Evolutionary conservation across 2,888 invertebrate species (phyloP), one percentile per base, ranked within the genome.

Genomic region (Netelia fuscicornis): DNA sequence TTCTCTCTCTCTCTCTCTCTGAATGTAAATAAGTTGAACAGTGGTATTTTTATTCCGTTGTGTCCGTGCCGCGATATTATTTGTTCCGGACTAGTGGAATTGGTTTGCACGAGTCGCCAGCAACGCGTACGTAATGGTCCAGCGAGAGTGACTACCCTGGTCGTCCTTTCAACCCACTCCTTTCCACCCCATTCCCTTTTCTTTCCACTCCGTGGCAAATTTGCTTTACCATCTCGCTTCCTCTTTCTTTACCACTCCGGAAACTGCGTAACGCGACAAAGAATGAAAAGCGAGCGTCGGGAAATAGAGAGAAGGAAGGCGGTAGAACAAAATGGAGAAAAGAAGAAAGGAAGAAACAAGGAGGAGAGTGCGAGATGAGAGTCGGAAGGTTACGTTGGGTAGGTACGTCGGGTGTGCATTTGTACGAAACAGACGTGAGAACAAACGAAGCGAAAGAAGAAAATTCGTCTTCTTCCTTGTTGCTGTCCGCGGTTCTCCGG

Each of bases 401-500:
- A 58, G 17, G 9, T 44, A 44, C 44, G 72, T 72, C 42, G 75
- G 48, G 23, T 83, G 68, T 78, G 74, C 68, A 72, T 72, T 78
- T 83, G 72, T 83, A 83, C 74, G 68, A 83, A 78, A 83, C 72
- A 71, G 71, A 70, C 71, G 71, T 62, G 44, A 62, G 56, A 52
- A 77, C 67, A 72, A 76, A 68, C 42, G 77, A 78, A 72, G 74
- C 72, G 60, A 54, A 68, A 48, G 54, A 83, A 74, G 78, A 78
- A 83, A 68, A 67, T 58, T 58, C 58, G 58, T 20, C 30, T 58
- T 17, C 20, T 58, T 58, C 20, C 74, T 74, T 75, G 17, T 79
- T 75, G 52, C 72, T 25, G 52, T 54, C 70, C 86, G 68, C 60
- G 78, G 83, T 83, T 76, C 65, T 78, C 83, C 77, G 20, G 78